Percentiles rank a stretch among this genome's conserved stretches.
These are phyloP conservation scores for Heptranchias perlo DNA, from an alignment of 2,113 vertebrate species.

Conservation along the genomic window DNA sequence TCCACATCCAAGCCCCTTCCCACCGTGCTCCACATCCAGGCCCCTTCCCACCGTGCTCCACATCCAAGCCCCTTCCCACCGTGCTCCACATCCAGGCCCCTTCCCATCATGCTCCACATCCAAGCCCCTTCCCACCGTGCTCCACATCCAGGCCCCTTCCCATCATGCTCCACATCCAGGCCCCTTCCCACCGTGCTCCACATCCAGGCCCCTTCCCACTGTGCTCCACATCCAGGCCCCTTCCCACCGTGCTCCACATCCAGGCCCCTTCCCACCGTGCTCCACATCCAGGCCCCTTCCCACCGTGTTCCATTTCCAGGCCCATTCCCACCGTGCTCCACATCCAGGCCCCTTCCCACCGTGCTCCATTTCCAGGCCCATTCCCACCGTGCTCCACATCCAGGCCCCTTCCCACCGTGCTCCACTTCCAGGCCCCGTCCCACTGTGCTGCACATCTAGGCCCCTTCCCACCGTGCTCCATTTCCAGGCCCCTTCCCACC, in stretches of 20 bases:
- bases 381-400: no score
- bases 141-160: no score
- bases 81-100: background rate
- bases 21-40: background rate
- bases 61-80: no score
- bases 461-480: no score
- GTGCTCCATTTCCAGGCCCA: no score
- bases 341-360: background rate
- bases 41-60: no score
- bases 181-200: background rate
- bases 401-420: background rate
- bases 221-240: no score
- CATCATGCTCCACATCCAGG: background rate
- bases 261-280: background rate
- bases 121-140: no score
- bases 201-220: no score
- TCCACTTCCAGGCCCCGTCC: background rate
- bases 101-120: background rate
- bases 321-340: background rate
- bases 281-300: no score
- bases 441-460: background rate
- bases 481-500: no score
- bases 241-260: background rate
- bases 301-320: no score
- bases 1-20: background rate